phyloP scores from a whole-genome alignment of 2,113 vertebrate genomes.

The Coptodon rendalli region DNA sequence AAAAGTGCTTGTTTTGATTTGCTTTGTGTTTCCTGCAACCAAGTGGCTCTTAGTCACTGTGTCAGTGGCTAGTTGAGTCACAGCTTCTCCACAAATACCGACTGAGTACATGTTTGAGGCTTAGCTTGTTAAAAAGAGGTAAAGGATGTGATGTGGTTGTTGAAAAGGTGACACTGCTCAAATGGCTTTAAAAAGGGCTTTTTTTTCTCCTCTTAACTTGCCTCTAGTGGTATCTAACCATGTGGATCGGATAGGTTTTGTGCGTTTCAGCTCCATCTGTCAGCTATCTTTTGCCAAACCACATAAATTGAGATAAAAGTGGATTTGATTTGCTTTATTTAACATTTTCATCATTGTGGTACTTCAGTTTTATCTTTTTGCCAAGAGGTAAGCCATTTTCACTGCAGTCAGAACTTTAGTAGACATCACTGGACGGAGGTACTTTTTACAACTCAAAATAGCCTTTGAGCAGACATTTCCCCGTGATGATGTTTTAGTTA shows the following conservation, averaged over 20 bases:
- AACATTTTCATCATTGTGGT: not conserved
- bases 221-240: not conserved
- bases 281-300: not conserved
- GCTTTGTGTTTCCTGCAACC: conserved; percentile 36
- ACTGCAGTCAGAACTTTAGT: not conserved
- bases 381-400: not conserved
- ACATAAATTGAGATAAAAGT: not conserved
- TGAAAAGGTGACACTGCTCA: not conserved
- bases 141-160: not conserved
- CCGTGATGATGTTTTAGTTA: not conserved
- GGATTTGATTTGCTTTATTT: not conserved
- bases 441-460: not conserved
- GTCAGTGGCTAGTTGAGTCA: conserved; percentile 7
- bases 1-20: conserved; percentile 24
- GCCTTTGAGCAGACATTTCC: not conserved
- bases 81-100: not conserved
- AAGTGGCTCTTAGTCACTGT: not conserved
- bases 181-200: not conserved
- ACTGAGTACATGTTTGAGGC: not conserved
- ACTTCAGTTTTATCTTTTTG: not conserved
- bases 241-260: not conserved
- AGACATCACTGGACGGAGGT: not conserved
- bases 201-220: not conserved
- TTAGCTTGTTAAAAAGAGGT: not conserved
- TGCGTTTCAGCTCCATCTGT: not conserved